A percentile compares a stretch with the other conserved stretches of the same genome.
phyloP scores from a whole-genome alignment of 2,888 invertebrate genomes.

The Latrodectus hesperus region DNA sequence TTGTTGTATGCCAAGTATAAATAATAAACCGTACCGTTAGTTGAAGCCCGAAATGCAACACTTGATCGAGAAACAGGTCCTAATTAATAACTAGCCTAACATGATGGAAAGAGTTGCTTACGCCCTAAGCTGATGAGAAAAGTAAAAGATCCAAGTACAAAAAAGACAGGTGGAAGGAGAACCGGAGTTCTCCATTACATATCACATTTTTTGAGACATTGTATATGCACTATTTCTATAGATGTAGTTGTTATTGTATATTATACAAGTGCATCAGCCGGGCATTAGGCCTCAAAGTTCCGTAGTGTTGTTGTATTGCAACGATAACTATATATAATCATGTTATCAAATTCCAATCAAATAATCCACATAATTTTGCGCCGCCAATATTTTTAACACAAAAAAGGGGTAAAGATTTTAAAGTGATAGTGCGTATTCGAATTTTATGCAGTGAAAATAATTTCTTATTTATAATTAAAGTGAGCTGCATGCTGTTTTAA shows the following conservation, averaged over 20 bases:
- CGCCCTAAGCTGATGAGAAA: constrained; percentile 66
- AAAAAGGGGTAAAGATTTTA: constrained; percentile 36
- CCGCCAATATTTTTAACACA: constrained; percentile 63
- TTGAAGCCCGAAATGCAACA: constrained; percentile 66
- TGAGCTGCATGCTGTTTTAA: constrained; percentile 56
- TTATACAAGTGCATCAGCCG: constrained; percentile 69
- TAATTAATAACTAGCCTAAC: constrained; percentile 56
- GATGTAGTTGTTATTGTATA: constrained; percentile 70
- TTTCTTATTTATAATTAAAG: constrained; percentile 15
- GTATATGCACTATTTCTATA: constrained; percentile 70
- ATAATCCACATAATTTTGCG: constrained; percentile 55
- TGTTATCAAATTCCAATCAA: constrained; percentile 59
- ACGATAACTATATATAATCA: constrained; percentile 55
- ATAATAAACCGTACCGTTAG: constrained; percentile 57
- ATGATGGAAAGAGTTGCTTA: constrained; percentile 69
- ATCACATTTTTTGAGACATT: constrained; percentile 70
- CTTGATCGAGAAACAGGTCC: constrained; percentile 63
- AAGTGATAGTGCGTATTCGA: constrained; percentile 40
- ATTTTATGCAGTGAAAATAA: constrained; percentile 43
- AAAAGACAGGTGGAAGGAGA: constrained; percentile 70
- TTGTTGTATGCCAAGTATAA: constrained; percentile 51
- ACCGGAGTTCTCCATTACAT: constrained; percentile 70
- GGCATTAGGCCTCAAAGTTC: constrained; percentile 68
- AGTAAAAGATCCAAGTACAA: constrained; percentile 64
- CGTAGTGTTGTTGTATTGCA: constrained; percentile 69